Evolutionary conservation across 2,113 vertebrate species (phyloP), one percentile per base, ranked within the genome.

Genomic region (Aegotheles bennettii): DNA sequence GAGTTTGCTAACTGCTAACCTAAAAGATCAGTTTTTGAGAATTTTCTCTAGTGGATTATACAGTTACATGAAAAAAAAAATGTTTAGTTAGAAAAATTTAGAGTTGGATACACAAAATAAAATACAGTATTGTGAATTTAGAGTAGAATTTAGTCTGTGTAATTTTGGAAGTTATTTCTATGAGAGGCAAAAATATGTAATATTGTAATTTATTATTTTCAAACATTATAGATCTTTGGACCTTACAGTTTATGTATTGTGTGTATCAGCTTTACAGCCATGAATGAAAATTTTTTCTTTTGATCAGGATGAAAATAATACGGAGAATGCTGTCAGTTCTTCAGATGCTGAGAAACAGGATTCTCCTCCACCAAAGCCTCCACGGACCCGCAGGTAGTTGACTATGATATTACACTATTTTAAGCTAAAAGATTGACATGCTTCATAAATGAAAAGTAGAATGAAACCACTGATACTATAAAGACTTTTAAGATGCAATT

Each of bases 311-410:
- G 98, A 99, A 96, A 98, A 98, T 83, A 99, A 98, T 93, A 98
- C 98, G 51, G 99, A 99, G 96, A 99, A 98, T 95, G 84, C 97
- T 25, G 84, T 97, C 83, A 98, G 96, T 64, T 98, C 98, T 38
- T 97, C 98, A 79, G 98, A 98, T 26, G 96, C 98, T 75, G 99
- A 99, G 48, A 98, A 98, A 94, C 99, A 98, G 97, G 99, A 99
- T 97, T 98, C 98, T 23, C 99, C 99, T 11, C 99, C 99, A 91
- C 99, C 99, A 51, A 99, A 99, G 96, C 99, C 99, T 74, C 99
- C 99, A 54, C 98, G 99, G 80, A 98, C 99, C 54, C 99, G 99
- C 96, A 99, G 99, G 99, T 99, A 98, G 7, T 59, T 85, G 45
- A 79, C 33, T 82, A 3, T 70, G 38, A 36, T 51, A 16, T 24